Evolutionary conservation across 2,113 vertebrate species (phyloP).

Genomic region (Sinocyclocheilus maitianheensis): DNA sequence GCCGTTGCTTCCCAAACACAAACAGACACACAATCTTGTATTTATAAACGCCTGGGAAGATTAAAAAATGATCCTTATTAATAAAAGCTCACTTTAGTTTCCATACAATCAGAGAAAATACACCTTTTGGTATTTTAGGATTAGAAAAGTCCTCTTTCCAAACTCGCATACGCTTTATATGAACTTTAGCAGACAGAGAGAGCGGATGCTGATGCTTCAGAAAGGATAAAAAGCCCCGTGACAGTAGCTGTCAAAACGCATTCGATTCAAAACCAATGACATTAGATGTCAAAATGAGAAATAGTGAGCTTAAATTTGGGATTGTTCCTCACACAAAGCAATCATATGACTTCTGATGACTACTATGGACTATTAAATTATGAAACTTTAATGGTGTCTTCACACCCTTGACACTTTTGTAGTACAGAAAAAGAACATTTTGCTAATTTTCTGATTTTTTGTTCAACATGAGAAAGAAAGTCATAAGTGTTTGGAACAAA

Average conservation of each 20-base stretch:
- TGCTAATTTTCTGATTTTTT: too few relatives aligned
- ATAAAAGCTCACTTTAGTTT: constrained; percentile 17
- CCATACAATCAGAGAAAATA: not conserved
- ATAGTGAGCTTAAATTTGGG: not conserved
- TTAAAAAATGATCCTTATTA: not conserved
- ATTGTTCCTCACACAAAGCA: not conserved
- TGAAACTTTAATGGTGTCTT: not conserved
- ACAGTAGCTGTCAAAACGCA: not conserved
- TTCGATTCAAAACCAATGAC: not conserved
- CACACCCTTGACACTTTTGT: not conserved
- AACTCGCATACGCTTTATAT: too few relatives aligned
- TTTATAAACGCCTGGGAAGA: not conserved
- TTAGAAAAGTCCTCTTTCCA: not conserved
- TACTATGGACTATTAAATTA: too few relatives aligned
- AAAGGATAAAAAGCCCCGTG: not conserved
- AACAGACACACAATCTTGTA: not conserved
- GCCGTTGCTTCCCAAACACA: not conserved
- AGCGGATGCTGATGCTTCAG: not conserved
- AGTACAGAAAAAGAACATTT: too few relatives aligned
- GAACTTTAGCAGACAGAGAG: not conserved
- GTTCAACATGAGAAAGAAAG: too few relatives aligned
- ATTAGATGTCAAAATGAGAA: not conserved
- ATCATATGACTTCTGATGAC: not conserved
- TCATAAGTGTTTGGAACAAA: too few relatives aligned
- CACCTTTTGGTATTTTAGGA: not conserved